Evolutionary conservation across 2,113 vertebrate genomes (phyloP), one percentile per base, ranked within the genome.

Genomic region (Nicator chloris): DNA sequence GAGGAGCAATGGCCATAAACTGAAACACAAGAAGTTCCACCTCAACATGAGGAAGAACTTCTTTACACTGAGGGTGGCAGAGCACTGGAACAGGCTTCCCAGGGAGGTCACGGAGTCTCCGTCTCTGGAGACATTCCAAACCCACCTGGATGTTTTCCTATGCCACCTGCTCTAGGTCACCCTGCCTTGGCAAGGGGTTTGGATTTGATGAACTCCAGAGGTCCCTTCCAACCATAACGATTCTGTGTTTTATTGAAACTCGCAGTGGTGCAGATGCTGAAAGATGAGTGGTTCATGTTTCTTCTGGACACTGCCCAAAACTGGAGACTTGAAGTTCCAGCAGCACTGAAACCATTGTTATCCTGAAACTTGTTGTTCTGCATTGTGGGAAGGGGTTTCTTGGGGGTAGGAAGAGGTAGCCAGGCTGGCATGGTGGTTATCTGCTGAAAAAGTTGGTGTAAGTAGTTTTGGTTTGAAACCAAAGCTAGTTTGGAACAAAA

Each of bases 351-450:
- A 57, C 22, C 12, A 3, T 4, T 15, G 2, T 23, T 37, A 11
- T 6, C 20, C 61, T 28, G 22, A 49, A 76, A 30, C 19, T 31
- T 6, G 1, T 33, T 11, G 13, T 27, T 10, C 24, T 4, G 47
- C 2, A 0, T 13, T 8, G 33, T 10, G 0, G 37, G 27, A 49
- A 14, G 14, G 50, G 21, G 33, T 51, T 81, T 81, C 23, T 1
- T 4, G 0, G 6, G 7, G 7, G 1, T 54, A 18, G 57, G 30
- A 65, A 24, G 40, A 40, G 24, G 16, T 60, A 35, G 37, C 33
- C 7, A 13, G 42, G 23, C n/a, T 54, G 70, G 20, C 6, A 5
- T 4, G 3, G 49, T 27, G 30, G n/a, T 51, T 56, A 28, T 44
- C 2, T 53, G 24, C 37, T 47, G 64, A 56, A 37, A 76, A 56